Evolutionary conservation across 2,113 vertebrate species (phyloP).

Genomic region (Cyanoramphus novaezelandiae): DNA sequence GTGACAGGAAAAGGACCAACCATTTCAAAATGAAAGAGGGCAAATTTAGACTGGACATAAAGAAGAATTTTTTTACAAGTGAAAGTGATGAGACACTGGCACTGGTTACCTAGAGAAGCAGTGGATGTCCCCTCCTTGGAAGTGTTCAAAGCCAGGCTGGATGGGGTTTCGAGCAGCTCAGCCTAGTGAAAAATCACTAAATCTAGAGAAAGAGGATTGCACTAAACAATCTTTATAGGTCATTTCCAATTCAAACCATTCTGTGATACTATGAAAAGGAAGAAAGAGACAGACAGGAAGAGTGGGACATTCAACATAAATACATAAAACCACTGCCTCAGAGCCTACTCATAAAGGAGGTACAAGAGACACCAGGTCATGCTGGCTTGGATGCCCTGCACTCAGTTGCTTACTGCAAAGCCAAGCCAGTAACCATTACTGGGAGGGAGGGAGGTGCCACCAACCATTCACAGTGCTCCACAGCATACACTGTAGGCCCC

Average conservation of each 20-base stretch:
- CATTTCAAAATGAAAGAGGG: background rate
- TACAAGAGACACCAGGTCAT: accelerated
- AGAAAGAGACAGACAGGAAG: background rate
- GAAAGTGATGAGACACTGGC: background rate
- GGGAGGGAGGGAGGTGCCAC: accelerated
- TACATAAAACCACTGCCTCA: background rate
- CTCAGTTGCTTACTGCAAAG: background rate
- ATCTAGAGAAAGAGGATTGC: background rate
- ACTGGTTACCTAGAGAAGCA: background rate
- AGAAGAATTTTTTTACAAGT: accelerated
- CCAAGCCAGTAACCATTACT: background rate
- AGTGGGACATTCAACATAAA: background rate
- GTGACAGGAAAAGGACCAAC: background rate
- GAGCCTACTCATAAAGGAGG: background rate
- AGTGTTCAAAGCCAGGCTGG: background rate
- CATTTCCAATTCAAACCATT: background rate
- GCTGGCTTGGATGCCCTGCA: background rate
- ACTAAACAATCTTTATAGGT: background rate
- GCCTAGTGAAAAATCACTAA: background rate
- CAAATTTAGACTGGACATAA: background rate
- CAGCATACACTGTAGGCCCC: accelerated
- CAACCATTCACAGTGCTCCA: background rate
- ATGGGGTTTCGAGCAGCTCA: background rate
- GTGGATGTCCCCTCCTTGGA: background rate
- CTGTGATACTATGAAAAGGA: background rate